These are phyloP conservation scores for Melopsittacus undulatus DNA, from an alignment of 2,797 vertebrate genomes.

Conservation along the genomic window DNA sequence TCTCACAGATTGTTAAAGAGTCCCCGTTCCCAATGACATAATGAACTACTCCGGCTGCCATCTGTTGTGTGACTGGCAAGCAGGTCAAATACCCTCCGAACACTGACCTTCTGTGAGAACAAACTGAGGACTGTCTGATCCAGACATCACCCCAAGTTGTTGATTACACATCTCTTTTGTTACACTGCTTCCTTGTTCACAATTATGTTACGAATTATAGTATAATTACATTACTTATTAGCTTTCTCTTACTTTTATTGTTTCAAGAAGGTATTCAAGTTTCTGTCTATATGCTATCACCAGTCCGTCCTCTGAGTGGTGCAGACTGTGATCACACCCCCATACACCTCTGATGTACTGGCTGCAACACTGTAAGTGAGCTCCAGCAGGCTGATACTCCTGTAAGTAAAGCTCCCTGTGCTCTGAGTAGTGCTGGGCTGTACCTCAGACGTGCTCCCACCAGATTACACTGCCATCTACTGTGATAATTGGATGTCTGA, in stretches of 20 bases:
- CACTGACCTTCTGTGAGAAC: not conserved
- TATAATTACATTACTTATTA: not conserved
- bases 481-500: not conserved
- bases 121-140: not conserved
- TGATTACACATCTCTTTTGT: not conserved
- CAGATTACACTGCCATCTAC: not conserved
- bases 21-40: not conserved
- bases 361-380: not conserved
- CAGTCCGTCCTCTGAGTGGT: not conserved
- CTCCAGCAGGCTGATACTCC: not conserved
- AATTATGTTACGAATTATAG: not conserved
- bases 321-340: not conserved
- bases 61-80: not conserved
- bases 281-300: not conserved
- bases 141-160: not conserved
- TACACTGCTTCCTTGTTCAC: not conserved
- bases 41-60: not conserved
- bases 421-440: not conserved
- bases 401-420: not conserved
- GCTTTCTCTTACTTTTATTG: not conserved
- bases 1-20: not conserved
- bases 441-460: not conserved
- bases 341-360: not conserved
- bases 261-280: not conserved
- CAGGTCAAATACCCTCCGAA: not conserved